Evolutionary conservation across 2,888 invertebrate genomes (phyloP).

Genomic region (Podotricha telesiphe): DNA sequence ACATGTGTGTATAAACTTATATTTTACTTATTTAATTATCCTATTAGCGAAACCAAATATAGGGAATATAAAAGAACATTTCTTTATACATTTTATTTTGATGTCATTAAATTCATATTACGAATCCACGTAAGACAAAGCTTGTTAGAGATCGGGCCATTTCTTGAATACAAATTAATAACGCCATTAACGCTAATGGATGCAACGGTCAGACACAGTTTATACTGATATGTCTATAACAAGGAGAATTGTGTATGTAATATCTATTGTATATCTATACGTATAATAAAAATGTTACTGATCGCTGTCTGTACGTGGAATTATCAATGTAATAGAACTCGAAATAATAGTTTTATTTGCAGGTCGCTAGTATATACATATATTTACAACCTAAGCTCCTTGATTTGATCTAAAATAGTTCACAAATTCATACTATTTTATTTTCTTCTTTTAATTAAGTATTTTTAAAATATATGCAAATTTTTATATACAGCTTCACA

Average conservation of each 20-base stretch:
- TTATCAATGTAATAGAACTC: too few relatives aligned
- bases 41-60: background rate
- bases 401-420: background rate
- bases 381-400: background rate
- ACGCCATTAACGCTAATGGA: constrained; percentile 26
- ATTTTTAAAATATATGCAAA: too few relatives aligned
- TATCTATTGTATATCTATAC: too few relatives aligned
- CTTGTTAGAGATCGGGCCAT: constrained; percentile 13
- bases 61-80: background rate
- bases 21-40: too few relatives aligned
- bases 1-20: background rate
- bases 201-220: constrained; percentile 14
- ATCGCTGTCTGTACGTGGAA: too few relatives aligned
- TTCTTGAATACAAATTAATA: constrained; percentile 28
- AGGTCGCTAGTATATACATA: too few relatives aligned
- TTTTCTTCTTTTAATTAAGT: too few relatives aligned
- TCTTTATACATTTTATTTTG: background rate
- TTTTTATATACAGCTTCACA: too few relatives aligned
- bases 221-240: constrained; percentile 14
- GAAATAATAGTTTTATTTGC: too few relatives aligned
- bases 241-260: too few relatives aligned
- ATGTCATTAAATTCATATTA: constrained; percentile 15
- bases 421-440: too few relatives aligned
- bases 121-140: constrained; percentile 2
- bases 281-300: too few relatives aligned